Percentiles rank a stretch among this genome's conserved stretches.
phyloP scores from a whole-genome alignment of 1,140 invertebrate genomes.

The Drosophila dunni region DNA sequence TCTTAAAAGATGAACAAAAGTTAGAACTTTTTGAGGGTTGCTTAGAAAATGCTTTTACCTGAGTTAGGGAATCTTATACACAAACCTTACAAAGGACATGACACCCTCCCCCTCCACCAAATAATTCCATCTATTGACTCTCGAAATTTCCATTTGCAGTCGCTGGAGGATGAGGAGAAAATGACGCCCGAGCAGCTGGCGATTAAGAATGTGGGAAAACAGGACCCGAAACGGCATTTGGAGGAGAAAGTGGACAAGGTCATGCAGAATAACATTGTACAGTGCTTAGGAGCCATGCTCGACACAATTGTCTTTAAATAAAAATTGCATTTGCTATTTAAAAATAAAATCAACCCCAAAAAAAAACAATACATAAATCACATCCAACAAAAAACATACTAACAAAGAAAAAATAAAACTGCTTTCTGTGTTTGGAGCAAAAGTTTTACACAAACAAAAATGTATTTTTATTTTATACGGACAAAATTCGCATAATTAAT shows the following conservation, averaged over 20 bases:
- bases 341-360: constrained; percentile 20
- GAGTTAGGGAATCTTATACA: too few relatives aligned
- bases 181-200: constrained; percentile 99
- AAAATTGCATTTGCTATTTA: constrained; percentile 47
- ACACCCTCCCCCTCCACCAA: too few relatives aligned
- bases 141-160: constrained; percentile 85
- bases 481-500: constrained; percentile 35
- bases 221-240: constrained; percentile 99
- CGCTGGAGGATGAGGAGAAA: constrained; percentile 99
- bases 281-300: constrained; percentile 99
- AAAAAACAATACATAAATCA: constrained; percentile 30
- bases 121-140: too few relatives aligned
- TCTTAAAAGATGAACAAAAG: too few relatives aligned
- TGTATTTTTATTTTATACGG: constrained; percentile 38
- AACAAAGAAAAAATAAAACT: constrained; percentile 58
- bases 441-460: constrained; percentile 63
- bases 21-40: too few relatives aligned
- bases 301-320: constrained; percentile 97
- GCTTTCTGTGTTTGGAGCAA: constrained; percentile 64
- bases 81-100: too few relatives aligned
- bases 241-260: constrained; percentile 99
- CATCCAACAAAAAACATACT: constrained; percentile 32
- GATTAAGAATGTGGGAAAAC: constrained; percentile 99
- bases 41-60: too few relatives aligned
- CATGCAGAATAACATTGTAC: constrained; percentile 99